Evolutionary conservation across 1,140 invertebrate species (phyloP).

Genomic region (Branchinecta lindahli): DNA sequence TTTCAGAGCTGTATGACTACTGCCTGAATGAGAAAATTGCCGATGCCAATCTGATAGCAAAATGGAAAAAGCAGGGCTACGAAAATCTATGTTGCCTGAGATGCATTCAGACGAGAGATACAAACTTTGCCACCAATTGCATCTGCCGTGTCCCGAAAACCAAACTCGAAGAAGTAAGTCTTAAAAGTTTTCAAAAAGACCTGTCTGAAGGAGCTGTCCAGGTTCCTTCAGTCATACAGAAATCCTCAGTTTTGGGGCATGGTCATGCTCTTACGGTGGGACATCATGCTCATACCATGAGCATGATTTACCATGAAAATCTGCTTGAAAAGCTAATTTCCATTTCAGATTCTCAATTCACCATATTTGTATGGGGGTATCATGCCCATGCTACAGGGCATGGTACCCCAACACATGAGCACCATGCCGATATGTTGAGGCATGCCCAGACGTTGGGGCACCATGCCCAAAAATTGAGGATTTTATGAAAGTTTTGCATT

Average conservation of each 20-base stretch:
- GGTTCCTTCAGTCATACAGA: neutral
- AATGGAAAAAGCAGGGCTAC: constrained; percentile 99
- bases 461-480: too few species aligned
- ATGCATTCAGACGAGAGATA: constrained; percentile 96
- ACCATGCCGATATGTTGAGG: too few species aligned
- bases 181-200: constrained; percentile 18
- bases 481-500: too few species aligned
- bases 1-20: constrained; percentile 86
- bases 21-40: constrained; percentile 94
- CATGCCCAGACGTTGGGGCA: too few species aligned
- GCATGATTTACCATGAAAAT: constrained; percentile 10
- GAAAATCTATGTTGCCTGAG: constrained; percentile 98
- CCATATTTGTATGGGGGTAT: neutral
- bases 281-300: neutral
- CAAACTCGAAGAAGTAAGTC: constrained; percentile 77
- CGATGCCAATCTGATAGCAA: constrained; percentile 92
- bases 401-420: too few species aligned
- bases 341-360: neutral
- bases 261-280: neutral
- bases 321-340: neutral
- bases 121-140: constrained; percentile 98
- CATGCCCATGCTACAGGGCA: too few species aligned
- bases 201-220: neutral
- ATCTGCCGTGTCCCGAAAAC: constrained; percentile 97
- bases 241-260: neutral